These are phyloP conservation scores for Corynorhinus townsendii DNA, from an alignment of 2,113 vertebrate species.

Conservation along the genomic window DNA sequence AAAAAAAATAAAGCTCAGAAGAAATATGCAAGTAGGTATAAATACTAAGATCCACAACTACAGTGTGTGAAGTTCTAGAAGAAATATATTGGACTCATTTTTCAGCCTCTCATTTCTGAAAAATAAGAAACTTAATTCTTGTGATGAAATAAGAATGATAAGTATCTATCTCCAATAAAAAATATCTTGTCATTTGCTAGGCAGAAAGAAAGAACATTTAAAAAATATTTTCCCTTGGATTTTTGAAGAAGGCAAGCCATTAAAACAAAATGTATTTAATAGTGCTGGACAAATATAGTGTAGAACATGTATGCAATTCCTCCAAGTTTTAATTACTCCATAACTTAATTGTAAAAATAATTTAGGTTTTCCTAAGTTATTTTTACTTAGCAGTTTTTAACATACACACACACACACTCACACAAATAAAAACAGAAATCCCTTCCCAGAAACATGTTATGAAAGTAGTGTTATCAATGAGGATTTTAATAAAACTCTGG, in stretches of 20 bases:
- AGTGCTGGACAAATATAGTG: background rate
- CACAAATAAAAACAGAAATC: background rate
- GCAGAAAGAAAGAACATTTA: background rate
- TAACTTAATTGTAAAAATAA: slow-evolving; percentile 31
- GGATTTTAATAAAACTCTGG: slow-evolving; percentile 64
- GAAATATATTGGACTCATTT: background rate
- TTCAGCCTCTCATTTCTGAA: slow-evolving; percentile 29
- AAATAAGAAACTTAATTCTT: slow-evolving; percentile 44
- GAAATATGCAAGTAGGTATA: slow-evolving; percentile 32
- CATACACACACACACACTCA: background rate
- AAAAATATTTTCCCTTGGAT: background rate
- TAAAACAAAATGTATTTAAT: background rate
- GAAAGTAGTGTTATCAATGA: slow-evolving; percentile 32
- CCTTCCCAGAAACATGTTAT: slow-evolving; percentile 50
- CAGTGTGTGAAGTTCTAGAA: slow-evolving; percentile 12
- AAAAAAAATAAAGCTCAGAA: slow-evolving; percentile 37
- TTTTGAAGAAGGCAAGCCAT: slow-evolving; percentile 35
- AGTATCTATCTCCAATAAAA: slow-evolving; percentile 4
- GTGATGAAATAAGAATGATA: background rate
- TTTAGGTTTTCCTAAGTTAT: background rate
- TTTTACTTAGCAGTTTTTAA: slow-evolving; percentile 11
- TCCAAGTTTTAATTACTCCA: slow-evolving; percentile 21
- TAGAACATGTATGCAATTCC: background rate
- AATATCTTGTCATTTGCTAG: background rate
- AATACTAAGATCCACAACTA: background rate